Base-by-base conservation (phyloP, 2,797 vertebrate species). In the Aphelocoma californica region DNA sequence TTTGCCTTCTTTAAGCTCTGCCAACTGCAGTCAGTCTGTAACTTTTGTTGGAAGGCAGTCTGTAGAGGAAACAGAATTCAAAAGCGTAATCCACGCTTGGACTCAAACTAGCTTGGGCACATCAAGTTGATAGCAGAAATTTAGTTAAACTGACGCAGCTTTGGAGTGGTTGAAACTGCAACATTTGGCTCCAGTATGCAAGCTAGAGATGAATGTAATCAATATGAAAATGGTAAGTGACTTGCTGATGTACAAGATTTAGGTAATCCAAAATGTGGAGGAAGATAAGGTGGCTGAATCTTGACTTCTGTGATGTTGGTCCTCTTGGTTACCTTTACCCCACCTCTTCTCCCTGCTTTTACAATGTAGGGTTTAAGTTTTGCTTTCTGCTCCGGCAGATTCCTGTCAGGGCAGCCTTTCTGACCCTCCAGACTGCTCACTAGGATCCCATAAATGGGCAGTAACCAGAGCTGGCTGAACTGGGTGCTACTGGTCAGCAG, bases 1-100 rank as follows among this genome's bases (percentile, higher is more conserved):
- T 90, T 94, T 95, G 87, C 62, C 17, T 74, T 57, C 75, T 72
- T 88, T 50, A 64, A 69, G 70, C 61, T 81, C 58, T 95, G 94
- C 90, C 92, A 95, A 64, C 51, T 86, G 61, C 72, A 79, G 51
- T 48, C 48, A 24, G 24, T 72, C 75, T 81, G 56, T 84, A 79
- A 65, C 58, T 93, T 73, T 54, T 23, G 62, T 57, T 88, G 90
- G 65, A 88, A 89, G 23, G 20, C 80, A 60, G 9, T 47, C 64
- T 90, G 85, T 36, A 34, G 77, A 72, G 69, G 58, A 92, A 81
- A 65, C 54, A 18, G 28, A 58, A 75, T 81, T 88, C 64, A 51
- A 69, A 94, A 86, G 51, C 69, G 71, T 57, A 38, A 50, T 75
- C 44, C n/a, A 51, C 14, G 12, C 50, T 83, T 90, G 73, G 58